Evolutionary conservation across 2,797 vertebrate species (phyloP).

Genomic region (Hemibagrus guttatus): DNA sequence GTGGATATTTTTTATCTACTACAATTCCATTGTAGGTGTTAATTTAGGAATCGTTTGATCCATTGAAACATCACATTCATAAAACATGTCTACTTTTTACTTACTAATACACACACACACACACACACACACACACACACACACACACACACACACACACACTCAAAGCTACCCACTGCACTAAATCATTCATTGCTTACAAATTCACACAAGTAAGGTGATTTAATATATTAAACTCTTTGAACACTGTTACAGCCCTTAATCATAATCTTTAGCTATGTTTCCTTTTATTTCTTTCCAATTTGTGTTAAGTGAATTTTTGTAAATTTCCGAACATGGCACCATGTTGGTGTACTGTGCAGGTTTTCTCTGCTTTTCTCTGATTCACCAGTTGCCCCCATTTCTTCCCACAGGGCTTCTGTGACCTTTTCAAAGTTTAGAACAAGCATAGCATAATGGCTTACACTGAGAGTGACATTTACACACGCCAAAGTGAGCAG

Average conservation of each 20-base stretch:
- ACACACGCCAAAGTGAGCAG: conserved; percentile 57
- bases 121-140: no score
- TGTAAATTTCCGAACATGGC: background rate
- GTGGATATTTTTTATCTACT: background rate
- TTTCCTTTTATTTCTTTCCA: background rate
- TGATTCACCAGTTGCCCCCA: conserved; percentile 45
- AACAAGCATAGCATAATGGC: conserved; percentile 67
- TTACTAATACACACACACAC: no score
- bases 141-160: no score
- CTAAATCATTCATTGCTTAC: background rate
- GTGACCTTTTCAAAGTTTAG: conserved; percentile 72
- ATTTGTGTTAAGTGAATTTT: background rate
- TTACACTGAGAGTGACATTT: conserved; percentile 75
- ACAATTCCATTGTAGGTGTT: background rate
- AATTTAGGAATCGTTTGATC: background rate
- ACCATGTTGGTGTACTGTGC: background rate
- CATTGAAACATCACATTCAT: background rate
- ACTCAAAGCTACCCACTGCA: no score
- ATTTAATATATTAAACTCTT: background rate
- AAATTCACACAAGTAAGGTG: background rate
- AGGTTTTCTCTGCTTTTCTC: no score
- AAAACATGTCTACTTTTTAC: background rate
- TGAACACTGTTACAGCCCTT: background rate
- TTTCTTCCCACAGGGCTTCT: conserved; percentile 58
- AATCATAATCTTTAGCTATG: background rate